Evolutionary conservation across 2,113 vertebrate genomes (phyloP).

Genomic region (Pandion haliaetus): DNA sequence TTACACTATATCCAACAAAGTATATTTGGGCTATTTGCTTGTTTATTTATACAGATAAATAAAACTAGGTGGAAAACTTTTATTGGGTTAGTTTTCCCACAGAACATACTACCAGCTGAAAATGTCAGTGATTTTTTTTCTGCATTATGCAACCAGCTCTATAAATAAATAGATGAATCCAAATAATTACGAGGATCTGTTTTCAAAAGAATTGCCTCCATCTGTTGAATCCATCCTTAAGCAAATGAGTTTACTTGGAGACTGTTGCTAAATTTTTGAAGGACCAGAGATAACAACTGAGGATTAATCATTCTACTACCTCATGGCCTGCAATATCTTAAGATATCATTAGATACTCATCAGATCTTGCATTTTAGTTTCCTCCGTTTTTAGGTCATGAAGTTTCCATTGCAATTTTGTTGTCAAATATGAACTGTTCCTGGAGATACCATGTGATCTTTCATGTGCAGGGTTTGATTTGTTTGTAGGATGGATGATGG

Average conservation of each 20-base stretch:
- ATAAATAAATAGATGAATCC: slow-evolving; percentile 11
- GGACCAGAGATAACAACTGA: neutral
- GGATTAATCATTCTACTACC: neutral
- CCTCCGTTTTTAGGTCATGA: neutral
- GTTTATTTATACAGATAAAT: neutral
- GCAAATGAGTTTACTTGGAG: slow-evolving; percentile 20
- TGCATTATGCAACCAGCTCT: slow-evolving; percentile 2
- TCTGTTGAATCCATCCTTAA: slow-evolving; percentile 1
- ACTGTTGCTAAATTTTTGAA: neutral
- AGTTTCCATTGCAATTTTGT: neutral
- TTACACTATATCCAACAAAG: neutral
- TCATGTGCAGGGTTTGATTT: neutral
- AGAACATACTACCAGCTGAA: neutral
- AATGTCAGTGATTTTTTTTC: neutral
- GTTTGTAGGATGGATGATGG: slow-evolving; percentile 89
- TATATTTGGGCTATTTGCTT: neutral
- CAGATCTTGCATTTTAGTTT: neutral
- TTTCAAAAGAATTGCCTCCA: neutral
- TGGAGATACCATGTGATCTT: neutral
- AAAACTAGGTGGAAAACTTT: slow-evolving; percentile 7
- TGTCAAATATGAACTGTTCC: neutral
- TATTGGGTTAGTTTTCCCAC: slow-evolving; percentile 1
- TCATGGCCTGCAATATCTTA: neutral
- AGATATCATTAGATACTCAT: neutral
- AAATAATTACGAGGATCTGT: slow-evolving; percentile 4